Percentiles rank a stretch among this genome's conserved stretches.
Evolutionary conservation across 1,140 invertebrate species (phyloP).

Genomic region (Palaemon carinicauda): DNA sequence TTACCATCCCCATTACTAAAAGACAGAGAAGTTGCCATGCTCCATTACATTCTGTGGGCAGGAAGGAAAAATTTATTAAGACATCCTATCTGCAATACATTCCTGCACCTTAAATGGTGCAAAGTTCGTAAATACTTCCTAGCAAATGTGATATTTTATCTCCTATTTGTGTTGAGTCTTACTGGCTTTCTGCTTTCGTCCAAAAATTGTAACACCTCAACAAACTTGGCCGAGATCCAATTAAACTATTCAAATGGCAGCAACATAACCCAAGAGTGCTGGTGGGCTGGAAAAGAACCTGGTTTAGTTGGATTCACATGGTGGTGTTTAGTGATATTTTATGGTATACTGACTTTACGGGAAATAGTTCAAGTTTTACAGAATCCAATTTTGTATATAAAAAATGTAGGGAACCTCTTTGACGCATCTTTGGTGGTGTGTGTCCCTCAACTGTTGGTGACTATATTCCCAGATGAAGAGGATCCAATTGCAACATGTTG

Average conservation of each 20-base stretch:
- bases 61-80: slow-evolving; percentile 60
- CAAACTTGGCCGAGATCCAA: no score
- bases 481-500: neutral
- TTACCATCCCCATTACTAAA: slow-evolving; percentile 12
- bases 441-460: slow-evolving; percentile 38
- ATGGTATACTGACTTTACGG: slow-evolving; percentile 6
- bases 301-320: slow-evolving; percentile 24
- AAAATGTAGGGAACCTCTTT: slow-evolving; percentile 29
- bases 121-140: slow-evolving; percentile 88
- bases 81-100: slow-evolving; percentile 60
- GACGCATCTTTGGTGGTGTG: slow-evolving; percentile 40
- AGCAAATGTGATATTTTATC: slow-evolving; percentile 78
- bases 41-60: slow-evolving; percentile 50
- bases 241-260: neutral
- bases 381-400: slow-evolving; percentile 31
- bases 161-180: slow-evolving; percentile 66
- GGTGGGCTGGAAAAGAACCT: neutral
- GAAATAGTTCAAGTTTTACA: slow-evolving; percentile 49
- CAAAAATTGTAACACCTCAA: slow-evolving; percentile 1
- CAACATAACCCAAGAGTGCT: neutral
- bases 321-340: slow-evolving; percentile 44
- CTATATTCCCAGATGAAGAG: neutral
- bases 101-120: slow-evolving; percentile 72
- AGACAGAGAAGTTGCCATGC: slow-evolving; percentile 47
- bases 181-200: slow-evolving; percentile 47